Base-by-base conservation (phyloP, 2,888 invertebrate genomes). In the Pyrgus malvae region DNA sequence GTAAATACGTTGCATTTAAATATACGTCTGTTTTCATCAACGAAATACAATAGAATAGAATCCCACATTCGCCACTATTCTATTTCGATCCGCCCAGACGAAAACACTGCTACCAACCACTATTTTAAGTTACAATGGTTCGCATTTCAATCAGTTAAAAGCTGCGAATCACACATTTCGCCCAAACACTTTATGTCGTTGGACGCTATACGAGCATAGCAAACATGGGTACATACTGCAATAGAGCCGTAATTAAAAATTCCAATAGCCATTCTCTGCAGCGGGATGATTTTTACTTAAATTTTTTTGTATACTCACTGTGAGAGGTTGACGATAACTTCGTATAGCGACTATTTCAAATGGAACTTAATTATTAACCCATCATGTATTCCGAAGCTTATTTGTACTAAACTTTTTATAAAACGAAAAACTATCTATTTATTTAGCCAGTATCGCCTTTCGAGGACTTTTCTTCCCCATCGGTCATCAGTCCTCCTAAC, bases 201-300 rank as follows among this genome's bases (percentile, higher is more conserved):
- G 16, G 11, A 37, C 16, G 14, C 19, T 17, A 2, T 41, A 27
- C 41, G 6, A 25, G 14, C 23, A 11, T n/a, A 5, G 33, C 7
- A 3, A 2, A 33, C 37, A 35, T 16, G n/a, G n/a, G 9, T 9
- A 44, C 16, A 31, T 29, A 11, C 11, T 27, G 37, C 44, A 37
- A 42, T 35, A 27, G 33, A 42, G 33, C 3, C 17, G 35, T 51
- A 51, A 51, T 51, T 51, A 51, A 51, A 51, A 51, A 51, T 51
- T 51, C 50, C 50, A 44, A 51, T 44, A 33, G 11, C 35, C 33
- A 25, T 33, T 41, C 50, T 50, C 42, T n/a, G 23, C 14, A 14
- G 31, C 41, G 12, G 41, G 31, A 19, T 14, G 48, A 14, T 44
- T 49, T 51, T 44, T 35, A 33, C 5, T 33, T 42, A 41, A 16